Conservation (phyloP, 2,888 invertebrate species). For the Cloeon dipterum region DNA sequence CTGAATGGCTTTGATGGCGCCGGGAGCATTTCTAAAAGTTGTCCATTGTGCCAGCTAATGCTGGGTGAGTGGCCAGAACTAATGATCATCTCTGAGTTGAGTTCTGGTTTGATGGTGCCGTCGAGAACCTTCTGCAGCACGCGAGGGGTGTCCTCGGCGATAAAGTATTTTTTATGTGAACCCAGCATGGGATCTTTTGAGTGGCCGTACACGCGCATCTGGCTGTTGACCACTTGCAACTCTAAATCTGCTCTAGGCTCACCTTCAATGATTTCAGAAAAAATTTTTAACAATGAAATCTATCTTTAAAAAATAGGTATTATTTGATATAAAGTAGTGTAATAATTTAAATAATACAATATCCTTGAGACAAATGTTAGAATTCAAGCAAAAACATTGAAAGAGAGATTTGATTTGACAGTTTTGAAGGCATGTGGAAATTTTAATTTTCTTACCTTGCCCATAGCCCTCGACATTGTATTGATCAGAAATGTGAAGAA, state of each 20-base stretch:
- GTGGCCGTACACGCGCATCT: slow-evolving; percentile 7
- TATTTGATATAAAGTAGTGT: too few relatives aligned
- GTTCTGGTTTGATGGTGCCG: slow-evolving; percentile 5
- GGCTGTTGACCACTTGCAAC: slow-evolving; percentile 7
- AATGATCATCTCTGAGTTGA: slow-evolving; percentile 2
- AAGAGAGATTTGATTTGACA: too few relatives aligned
- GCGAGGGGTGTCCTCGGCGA: slow-evolving; percentile 2
- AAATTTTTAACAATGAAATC: too few relatives aligned
- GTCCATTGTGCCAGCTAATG: slow-evolving; percentile 7
- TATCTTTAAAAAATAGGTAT: too few relatives aligned
- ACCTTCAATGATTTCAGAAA: too few relatives aligned
- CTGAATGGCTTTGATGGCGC: slow-evolving; percentile 5
- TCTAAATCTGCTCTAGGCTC: slow-evolving; percentile 3
- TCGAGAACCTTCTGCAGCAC: slow-evolving; percentile 7
- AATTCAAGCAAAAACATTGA: too few relatives aligned
- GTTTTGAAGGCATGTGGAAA: too few relatives aligned
- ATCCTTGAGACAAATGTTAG: too few relatives aligned
- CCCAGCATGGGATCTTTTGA: slow-evolving; percentile 3
- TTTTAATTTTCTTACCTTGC: too few relatives aligned
- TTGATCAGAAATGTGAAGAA: slow-evolving; percentile 7
- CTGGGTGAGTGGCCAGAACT: background rate
- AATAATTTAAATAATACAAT: too few relatives aligned
- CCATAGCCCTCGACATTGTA: slow-evolving; percentile 7
- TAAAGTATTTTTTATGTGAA: too few relatives aligned
- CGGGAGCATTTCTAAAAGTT: slow-evolving; percentile 5